These are phyloP conservation scores for Peromyscus melanophrys DNA, from an alignment of 2,797 vertebrate species.

Conservation along the genomic window DNA sequence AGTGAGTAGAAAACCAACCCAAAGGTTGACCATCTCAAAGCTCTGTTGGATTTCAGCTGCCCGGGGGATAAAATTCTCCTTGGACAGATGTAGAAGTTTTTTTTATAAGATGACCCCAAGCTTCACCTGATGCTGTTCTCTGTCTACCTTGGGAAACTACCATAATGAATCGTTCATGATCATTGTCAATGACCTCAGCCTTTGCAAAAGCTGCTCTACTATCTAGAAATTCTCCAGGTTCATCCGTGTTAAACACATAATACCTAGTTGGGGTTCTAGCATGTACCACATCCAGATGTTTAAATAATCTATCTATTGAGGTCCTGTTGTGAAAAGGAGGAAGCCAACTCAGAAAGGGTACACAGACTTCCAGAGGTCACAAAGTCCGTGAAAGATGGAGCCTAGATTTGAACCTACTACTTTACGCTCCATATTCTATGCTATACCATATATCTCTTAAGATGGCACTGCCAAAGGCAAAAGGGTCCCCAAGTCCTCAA, in stretches of 20 bases:
- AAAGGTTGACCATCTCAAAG: neutral
- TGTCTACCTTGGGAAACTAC: neutral
- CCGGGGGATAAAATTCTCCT: neutral
- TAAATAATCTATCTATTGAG: neutral
- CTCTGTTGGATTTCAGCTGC: neutral
- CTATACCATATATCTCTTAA: neutral
- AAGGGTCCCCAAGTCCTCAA: neutral
- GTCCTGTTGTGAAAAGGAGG: neutral
- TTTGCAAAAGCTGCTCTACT: neutral
- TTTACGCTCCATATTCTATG: neutral
- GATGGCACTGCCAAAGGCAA: neutral
- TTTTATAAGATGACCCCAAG: neutral
- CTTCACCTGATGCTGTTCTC: neutral
- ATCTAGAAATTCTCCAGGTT: neutral
- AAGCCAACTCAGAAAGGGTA: neutral
- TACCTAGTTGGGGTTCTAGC: neutral
- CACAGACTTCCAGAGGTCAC: neutral
- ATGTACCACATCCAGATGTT: neutral
- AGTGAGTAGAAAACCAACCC: constrained; percentile 9
- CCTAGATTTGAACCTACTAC: constrained; percentile 1
- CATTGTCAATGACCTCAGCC: neutral
- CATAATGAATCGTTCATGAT: neutral
- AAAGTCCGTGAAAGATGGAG: neutral
- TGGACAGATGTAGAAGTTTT: neutral
- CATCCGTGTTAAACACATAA: neutral